Evolutionary conservation across 1,140 invertebrate genomes (phyloP).

Genomic region (Caerostris extrusa): DNA sequence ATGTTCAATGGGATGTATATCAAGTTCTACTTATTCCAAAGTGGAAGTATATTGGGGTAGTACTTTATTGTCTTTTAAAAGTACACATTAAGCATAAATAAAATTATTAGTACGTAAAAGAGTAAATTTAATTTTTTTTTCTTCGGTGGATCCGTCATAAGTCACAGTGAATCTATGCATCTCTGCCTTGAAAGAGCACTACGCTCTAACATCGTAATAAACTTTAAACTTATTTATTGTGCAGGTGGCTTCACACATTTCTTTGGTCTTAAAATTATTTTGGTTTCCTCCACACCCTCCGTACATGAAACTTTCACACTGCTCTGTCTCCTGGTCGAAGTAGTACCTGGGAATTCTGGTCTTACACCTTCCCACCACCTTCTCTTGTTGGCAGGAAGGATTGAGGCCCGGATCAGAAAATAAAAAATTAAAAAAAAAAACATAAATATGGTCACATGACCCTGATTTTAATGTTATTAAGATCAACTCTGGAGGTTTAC

Average conservation of each 20-base stretch:
- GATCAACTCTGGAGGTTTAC: no score
- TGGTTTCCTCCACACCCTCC: conserved; percentile 81
- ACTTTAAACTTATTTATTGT: neutral
- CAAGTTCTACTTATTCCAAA: no score
- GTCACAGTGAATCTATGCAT: neutral
- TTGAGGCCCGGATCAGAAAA: neutral
- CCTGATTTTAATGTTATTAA: no score
- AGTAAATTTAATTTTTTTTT: neutral
- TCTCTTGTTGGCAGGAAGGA: neutral
- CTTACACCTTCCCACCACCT: conserved; percentile 4
- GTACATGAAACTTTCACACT: conserved; percentile 79
- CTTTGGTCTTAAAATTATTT: conserved; percentile 80
- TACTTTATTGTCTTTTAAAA: no score
- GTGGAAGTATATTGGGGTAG: no score
- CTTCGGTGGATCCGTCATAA: neutral
- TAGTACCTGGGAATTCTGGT: conserved; percentile 12
- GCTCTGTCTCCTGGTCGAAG: conserved; percentile 35
- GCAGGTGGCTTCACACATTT: conserved; percentile 76
- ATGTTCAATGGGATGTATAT: no score
- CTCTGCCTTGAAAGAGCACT: neutral
- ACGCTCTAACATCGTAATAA: neutral
- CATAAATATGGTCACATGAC: neutral
- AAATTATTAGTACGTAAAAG: neutral
- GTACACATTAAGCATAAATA: no score
- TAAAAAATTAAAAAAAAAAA: neutral